phyloP scores from a whole-genome alignment of 2,113 vertebrate genomes.

The Atractosteus spatula region DNA sequence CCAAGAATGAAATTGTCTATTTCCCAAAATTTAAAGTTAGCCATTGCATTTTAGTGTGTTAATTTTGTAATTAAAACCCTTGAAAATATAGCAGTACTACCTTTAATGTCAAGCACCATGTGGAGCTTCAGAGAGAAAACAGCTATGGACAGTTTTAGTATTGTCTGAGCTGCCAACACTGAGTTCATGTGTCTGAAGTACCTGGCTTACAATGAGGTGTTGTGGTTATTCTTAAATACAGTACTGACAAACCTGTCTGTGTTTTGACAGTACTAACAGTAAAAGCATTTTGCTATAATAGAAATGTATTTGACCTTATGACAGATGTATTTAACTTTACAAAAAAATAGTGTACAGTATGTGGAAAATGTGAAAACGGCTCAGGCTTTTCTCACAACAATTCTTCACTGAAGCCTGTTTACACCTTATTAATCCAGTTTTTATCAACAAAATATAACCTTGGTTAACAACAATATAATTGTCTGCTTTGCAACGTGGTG shows the following conservation, averaged over 20 bases:
- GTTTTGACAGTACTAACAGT: not conserved
- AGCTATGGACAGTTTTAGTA: not conserved
- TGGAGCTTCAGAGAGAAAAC: not conserved
- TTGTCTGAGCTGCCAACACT: not conserved
- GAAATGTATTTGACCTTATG: not conserved
- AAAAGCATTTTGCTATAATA: not conserved
- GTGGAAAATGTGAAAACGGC: too few species aligned
- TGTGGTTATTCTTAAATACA: constrained; percentile 14
- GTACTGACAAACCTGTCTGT: constrained; percentile 6
- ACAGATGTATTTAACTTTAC: not conserved
- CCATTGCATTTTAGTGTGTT: not conserved
- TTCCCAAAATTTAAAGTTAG: not conserved
- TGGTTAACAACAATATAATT: too few species aligned
- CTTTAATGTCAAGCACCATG: not conserved
- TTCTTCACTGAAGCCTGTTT: too few species aligned
- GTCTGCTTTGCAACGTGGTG: too few species aligned
- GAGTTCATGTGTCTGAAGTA: not conserved
- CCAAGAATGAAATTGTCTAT: not conserved
- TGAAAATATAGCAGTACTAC: not conserved
- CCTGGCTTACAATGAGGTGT: constrained; percentile 3
- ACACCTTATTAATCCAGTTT: too few species aligned
- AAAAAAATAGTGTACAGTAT: too few species aligned
- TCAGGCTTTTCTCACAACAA: too few species aligned
- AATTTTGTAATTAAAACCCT: not conserved
- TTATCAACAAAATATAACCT: too few species aligned